A percentile compares a stretch with the other conserved stretches of the same genome.
These are phyloP conservation scores for Drosophila chauvacae DNA, from an alignment of 1,140 invertebrate species.

Conservation along the genomic window DNA sequence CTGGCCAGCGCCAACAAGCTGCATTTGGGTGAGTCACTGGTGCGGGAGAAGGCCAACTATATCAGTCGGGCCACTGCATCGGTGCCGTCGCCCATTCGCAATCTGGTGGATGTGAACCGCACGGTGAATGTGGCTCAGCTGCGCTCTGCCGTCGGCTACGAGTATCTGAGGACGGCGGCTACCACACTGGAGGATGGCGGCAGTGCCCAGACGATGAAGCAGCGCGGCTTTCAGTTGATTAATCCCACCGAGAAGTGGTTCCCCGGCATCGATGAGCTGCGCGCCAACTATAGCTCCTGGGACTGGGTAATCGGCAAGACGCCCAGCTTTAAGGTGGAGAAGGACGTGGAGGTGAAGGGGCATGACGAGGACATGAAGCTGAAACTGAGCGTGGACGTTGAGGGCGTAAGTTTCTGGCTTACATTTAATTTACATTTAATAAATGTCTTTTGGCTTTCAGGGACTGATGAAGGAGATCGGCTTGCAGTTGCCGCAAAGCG, in stretches of 20 bases:
- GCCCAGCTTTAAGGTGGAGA: constrained; percentile 91
- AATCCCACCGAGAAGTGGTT: constrained; percentile 95
- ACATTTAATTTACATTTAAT: neutral
- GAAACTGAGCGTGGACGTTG: constrained; percentile 74
- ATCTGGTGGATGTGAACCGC: constrained; percentile 90
- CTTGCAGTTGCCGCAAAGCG: constrained; percentile 70
- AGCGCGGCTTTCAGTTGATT: constrained; percentile 92
- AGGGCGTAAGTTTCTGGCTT: constrained; percentile 53
- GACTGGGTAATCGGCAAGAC: constrained; percentile 95
- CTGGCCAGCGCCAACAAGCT: constrained; percentile 93
- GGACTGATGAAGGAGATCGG: constrained; percentile 75
- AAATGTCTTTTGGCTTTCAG: constrained; percentile 20
- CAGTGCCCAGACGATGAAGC: constrained; percentile 87
- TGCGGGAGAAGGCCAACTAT: constrained; percentile 87
- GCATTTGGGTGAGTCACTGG: constrained; percentile 88
- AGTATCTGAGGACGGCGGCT: constrained; percentile 90
- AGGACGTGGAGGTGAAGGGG: constrained; percentile 76
- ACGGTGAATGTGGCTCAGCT: constrained; percentile 89
- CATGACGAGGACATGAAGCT: constrained; percentile 71
- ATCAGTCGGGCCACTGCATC: constrained; percentile 93
- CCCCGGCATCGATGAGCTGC: constrained; percentile 90
- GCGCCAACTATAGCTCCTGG: constrained; percentile 90
- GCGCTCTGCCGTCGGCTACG: constrained; percentile 91
- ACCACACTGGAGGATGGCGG: constrained; percentile 89
- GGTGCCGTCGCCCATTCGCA: constrained; percentile 91